These are phyloP conservation scores for Leptopilina boulardi DNA, from an alignment of 1,140 invertebrate species.

Conservation along the genomic window DNA sequence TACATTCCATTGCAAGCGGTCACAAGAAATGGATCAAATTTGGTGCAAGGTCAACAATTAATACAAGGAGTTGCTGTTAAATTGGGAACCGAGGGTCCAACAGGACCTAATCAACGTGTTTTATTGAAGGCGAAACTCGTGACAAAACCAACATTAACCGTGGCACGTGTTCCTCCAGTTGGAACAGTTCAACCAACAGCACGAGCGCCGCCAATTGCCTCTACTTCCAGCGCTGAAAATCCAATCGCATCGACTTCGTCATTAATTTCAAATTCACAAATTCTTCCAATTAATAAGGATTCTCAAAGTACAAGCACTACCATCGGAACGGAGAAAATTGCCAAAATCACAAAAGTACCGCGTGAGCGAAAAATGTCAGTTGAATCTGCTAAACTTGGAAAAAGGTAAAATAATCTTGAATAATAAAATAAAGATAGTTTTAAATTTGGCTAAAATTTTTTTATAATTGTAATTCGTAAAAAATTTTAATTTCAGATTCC, in stretches of 20 bases:
- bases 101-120: slow-evolving; percentile 80
- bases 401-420: slow-evolving; percentile 57
- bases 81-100: slow-evolving; percentile 80
- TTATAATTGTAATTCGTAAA: not conserved
- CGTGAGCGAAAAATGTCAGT: slow-evolving; percentile 63
- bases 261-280: slow-evolving; percentile 47
- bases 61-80: slow-evolving; percentile 84
- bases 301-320: slow-evolving; percentile 21
- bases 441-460: not conserved
- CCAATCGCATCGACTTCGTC: slow-evolving; percentile 61
- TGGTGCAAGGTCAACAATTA: slow-evolving; percentile 73
- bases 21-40: slow-evolving; percentile 71
- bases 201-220: slow-evolving; percentile 62
- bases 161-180: slow-evolving; percentile 76
- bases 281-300: slow-evolving; percentile 46
- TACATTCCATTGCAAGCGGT: slow-evolving; percentile 82
- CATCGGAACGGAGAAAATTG: slow-evolving; percentile 55
- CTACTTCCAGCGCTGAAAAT: slow-evolving; percentile 42
- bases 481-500: slow-evolving; percentile 47
- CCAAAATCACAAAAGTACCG: slow-evolving; percentile 63
- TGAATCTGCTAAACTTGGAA: slow-evolving; percentile 59
- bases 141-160: slow-evolving; percentile 78
- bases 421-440: too few relatives aligned
- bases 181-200: slow-evolving; percentile 78
- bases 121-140: slow-evolving; percentile 83